Evolutionary conservation across 2,113 vertebrate species (phyloP).

Genomic region (Cololabis saira): DNA sequence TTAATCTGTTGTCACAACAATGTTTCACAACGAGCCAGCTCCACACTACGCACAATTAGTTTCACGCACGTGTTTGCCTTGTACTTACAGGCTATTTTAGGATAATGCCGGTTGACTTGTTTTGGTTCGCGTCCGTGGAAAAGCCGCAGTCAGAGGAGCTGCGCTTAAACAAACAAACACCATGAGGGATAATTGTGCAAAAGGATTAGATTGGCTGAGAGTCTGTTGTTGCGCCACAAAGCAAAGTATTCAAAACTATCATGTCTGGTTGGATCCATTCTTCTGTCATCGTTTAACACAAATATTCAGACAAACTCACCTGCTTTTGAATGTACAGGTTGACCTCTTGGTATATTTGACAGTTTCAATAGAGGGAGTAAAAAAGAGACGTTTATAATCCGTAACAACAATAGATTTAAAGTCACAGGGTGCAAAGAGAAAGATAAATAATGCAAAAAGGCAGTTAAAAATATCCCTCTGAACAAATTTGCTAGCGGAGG

Average conservation of each 20-base stretch:
- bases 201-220: slow-evolving; percentile 63
- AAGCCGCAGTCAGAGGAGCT: slow-evolving; percentile 57
- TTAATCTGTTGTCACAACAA: slow-evolving; percentile 74
- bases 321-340: not conserved
- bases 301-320: slow-evolving; percentile 16
- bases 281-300: slow-evolving; percentile 44
- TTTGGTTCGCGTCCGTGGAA: slow-evolving; percentile 61
- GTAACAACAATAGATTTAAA: not conserved
- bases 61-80: slow-evolving; percentile 70
- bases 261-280: slow-evolving; percentile 52
- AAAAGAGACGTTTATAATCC: not conserved
- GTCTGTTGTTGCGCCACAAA: slow-evolving; percentile 55
- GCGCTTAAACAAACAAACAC: slow-evolving; percentile 65
- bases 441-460: not conserved
- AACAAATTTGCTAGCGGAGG: not conserved
- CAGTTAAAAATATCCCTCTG: too few relatives aligned
- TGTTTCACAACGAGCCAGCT: slow-evolving; percentile 39
- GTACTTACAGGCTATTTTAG: slow-evolving; percentile 64
- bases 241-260: slow-evolving; percentile 56
- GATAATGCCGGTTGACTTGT: slow-evolving; percentile 63
- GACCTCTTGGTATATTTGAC: not conserved
- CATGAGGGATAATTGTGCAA: slow-evolving; percentile 61
- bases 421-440: not conserved
- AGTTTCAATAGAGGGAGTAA: not conserved
- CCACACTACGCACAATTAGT: slow-evolving; percentile 57